These are phyloP conservation scores for Dasypus novemcinctus DNA, from an alignment of 2,113 vertebrate species.

Conservation along the genomic window DNA sequence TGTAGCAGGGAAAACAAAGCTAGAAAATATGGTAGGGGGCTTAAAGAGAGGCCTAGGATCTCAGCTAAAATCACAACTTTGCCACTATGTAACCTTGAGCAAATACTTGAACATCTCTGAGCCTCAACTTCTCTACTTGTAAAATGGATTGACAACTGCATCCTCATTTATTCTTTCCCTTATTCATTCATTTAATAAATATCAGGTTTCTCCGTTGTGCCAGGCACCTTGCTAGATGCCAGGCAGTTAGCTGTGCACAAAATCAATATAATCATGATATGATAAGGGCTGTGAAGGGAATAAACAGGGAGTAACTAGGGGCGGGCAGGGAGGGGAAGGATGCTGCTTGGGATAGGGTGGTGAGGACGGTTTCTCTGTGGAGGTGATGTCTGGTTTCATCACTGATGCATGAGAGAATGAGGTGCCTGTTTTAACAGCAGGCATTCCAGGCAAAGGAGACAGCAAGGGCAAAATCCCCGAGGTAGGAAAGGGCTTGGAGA, in stretches of 20 bases:
- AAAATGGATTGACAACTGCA: conserved; percentile 8
- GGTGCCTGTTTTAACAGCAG: not conserved
- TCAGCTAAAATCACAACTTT: conserved; percentile 32
- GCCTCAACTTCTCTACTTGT: not conserved
- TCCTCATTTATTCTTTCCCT: not conserved
- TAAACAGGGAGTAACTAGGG: not conserved
- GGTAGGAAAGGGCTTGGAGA: not conserved
- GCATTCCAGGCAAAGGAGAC: not conserved
- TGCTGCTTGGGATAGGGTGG: not conserved
- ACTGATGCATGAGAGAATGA: not conserved
- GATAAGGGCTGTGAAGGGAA: not conserved
- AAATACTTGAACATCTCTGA: conserved; percentile 21
- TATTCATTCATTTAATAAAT: not conserved
- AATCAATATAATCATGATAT: not conserved
- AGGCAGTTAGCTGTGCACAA: not conserved
- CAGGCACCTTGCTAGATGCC: not conserved
- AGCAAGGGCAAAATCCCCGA: not conserved
- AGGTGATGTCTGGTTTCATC: not conserved
- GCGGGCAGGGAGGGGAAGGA: not conserved
- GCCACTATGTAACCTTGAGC: conserved; percentile 28
- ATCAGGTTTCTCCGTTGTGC: not conserved
- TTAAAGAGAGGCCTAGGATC: not conserved
- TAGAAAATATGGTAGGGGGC: not conserved
- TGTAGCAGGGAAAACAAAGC: not conserved
- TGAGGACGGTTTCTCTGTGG: not conserved